Evolutionary conservation across 2,888 invertebrate species (phyloP).

Genomic region (Xestia c-nigrum): DNA sequence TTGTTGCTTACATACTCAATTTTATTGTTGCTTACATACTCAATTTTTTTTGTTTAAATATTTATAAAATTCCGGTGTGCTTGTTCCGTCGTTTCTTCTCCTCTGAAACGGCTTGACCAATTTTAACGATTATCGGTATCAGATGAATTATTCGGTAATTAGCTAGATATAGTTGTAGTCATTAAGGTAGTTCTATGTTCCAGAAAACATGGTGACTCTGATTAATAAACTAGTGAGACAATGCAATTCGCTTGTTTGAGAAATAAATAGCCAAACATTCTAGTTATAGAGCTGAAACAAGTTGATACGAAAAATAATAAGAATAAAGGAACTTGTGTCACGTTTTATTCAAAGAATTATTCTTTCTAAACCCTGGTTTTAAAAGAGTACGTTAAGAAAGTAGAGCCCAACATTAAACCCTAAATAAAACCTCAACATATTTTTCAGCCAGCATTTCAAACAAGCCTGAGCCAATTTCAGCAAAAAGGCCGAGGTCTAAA

Average conservation of each 20-base stretch:
- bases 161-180: no score
- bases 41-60: no score
- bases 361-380: not conserved
- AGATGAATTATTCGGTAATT: no score
- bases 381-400: not conserved
- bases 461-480: constrained; percentile 53
- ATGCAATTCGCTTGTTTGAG: not conserved
- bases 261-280: not conserved
- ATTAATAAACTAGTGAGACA: not conserved
- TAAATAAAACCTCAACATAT: constrained; percentile 31
- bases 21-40: no score
- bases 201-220: not conserved
- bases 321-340: not conserved
- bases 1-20: no score
- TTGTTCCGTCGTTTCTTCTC: no score
- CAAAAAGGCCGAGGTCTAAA: constrained; percentile 53
- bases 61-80: no score
- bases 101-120: not conserved
- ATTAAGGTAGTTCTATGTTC: not conserved
- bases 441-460: constrained; percentile 47
- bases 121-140: not conserved
- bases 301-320: not conserved
- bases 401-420: constrained; percentile 7
- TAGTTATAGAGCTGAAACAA: not conserved
- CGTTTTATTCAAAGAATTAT: not conserved